Evolutionary conservation across 2,113 vertebrate genomes (phyloP).

Genomic region (Microtus montanus): DNA sequence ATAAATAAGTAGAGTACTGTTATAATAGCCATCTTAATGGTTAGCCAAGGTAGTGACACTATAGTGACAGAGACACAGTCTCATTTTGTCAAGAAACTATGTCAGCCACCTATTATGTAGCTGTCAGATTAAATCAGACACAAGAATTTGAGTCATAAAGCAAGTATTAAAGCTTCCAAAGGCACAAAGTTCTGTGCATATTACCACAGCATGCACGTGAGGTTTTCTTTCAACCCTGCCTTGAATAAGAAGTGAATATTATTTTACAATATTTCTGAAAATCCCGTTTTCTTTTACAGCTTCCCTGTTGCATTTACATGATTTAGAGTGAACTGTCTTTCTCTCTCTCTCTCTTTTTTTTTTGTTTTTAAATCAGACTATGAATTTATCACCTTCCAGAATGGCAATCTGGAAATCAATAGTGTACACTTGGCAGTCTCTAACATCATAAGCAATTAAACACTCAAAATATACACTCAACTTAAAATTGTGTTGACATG

Average conservation of each 20-base stretch:
- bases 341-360: neutral
- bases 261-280: neutral
- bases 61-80: neutral
- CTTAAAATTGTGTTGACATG: constrained; percentile 66
- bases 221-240: neutral
- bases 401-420: constrained; percentile 61
- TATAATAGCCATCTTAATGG: neutral
- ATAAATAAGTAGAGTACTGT: neutral
- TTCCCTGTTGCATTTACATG: constrained; percentile 28
- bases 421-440: constrained; percentile 44
- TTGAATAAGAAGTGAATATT: constrained; percentile 30
- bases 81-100: fast-evolving
- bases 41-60: neutral
- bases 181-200: neutral
- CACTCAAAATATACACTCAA: constrained; percentile 58
- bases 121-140: neutral
- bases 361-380: neutral
- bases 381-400: constrained; percentile 47
- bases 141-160: neutral
- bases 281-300: neutral
- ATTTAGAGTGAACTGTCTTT: constrained; percentile 14
- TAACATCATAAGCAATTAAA: constrained; percentile 67
- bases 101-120: neutral
- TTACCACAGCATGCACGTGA: neutral
- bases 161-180: neutral